Conservation (phyloP, 2,888 invertebrate genomes). For the Cheilosia grossa region DNA sequence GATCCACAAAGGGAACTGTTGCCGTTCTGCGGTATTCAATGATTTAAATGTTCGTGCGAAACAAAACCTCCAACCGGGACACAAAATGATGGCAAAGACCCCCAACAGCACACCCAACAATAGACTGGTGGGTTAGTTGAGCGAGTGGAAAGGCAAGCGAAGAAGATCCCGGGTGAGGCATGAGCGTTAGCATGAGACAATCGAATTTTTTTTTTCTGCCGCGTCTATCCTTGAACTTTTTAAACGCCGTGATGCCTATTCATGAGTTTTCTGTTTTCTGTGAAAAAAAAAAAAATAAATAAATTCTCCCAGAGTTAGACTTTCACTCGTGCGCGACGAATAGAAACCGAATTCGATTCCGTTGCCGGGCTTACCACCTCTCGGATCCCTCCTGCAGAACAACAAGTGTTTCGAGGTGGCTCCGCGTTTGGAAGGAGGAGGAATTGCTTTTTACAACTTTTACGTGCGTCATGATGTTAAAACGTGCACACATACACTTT, state of each 20-base stretch:
- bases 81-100: not conserved
- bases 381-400: constrained; percentile 12
- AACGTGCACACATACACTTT: constrained; percentile 10
- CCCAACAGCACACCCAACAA: constrained; percentile 8
- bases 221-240: constrained; percentile 1
- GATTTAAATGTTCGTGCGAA: constrained; percentile 43
- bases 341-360: constrained; percentile 22
- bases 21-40: constrained; percentile 42
- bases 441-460: constrained; percentile 36
- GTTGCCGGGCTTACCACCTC: not conserved
- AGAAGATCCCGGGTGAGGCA: constrained; percentile 32
- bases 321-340: constrained; percentile 47
- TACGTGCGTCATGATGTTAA: constrained; percentile 25
- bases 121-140: constrained; percentile 24
- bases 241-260: constrained; percentile 18
- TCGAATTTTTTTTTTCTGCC: not conserved
- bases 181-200: constrained; percentile 20
- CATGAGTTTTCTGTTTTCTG: not conserved
- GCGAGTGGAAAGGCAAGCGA: not conserved
- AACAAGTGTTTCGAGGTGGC: constrained; percentile 30
- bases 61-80: not conserved
- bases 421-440: not conserved
- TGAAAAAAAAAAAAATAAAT: constrained; percentile 25
- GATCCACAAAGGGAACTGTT: constrained; percentile 12
- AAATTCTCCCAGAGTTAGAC: not conserved